phyloP scores from a whole-genome alignment of 1,140 invertebrate genomes.

The Megathymus violae region DNA sequence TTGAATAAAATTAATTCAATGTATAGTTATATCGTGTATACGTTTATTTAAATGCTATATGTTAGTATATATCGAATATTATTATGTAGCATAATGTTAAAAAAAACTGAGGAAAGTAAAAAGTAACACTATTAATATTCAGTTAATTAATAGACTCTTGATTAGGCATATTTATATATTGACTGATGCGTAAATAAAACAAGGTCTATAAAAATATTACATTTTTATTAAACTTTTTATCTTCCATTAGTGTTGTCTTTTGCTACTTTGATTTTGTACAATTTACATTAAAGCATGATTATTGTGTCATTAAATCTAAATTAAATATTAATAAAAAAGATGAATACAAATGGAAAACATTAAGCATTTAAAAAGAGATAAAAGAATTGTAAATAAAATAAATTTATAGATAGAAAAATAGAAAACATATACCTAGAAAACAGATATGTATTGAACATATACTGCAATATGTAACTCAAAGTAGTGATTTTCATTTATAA shows the following conservation, averaged over 20 bases:
- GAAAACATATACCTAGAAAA: slow-evolving; percentile 23
- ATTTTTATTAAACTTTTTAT: slow-evolving; percentile 35
- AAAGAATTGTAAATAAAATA: background rate
- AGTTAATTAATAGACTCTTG: no score
- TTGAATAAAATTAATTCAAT: no score
- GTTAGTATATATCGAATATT: no score
- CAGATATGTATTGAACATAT: no score
- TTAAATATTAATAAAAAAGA: background rate
- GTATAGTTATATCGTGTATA: no score
- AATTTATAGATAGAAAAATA: slow-evolving; percentile 5
- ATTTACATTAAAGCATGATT: slow-evolving; percentile 49
- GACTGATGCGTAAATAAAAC: slow-evolving; percentile 34
- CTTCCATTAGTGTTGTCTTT: slow-evolving; percentile 28
- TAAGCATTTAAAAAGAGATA: background rate
- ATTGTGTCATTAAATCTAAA: slow-evolving; percentile 17
- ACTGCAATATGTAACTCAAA: no score
- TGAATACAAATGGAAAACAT: background rate
- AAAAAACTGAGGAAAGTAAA: no score
- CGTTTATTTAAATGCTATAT: no score
- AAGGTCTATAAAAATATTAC: slow-evolving; percentile 39
- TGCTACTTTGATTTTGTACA: slow-evolving; percentile 43
- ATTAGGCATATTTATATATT: no score
- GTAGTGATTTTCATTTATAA: no score
- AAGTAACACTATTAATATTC: no score
- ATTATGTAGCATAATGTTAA: no score